These are phyloP conservation scores for Pseudorasbora parva DNA, from an alignment of 2,113 vertebrate species.

Conservation along the genomic window DNA sequence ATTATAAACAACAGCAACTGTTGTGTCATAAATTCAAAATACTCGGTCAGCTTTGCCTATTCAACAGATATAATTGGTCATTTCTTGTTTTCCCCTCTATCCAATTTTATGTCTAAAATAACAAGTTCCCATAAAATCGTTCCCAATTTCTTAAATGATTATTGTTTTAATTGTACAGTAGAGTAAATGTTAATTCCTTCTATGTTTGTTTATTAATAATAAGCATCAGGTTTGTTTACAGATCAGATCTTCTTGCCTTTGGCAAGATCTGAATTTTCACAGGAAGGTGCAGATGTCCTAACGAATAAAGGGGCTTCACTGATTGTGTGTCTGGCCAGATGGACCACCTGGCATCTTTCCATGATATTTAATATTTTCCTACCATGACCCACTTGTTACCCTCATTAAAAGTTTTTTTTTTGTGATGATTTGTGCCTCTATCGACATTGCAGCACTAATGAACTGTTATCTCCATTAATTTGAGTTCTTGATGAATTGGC, in stretches of 20 bases:
- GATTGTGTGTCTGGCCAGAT: slow-evolving; percentile 32
- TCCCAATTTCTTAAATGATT: too few relatives aligned
- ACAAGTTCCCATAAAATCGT: background rate
- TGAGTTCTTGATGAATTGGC: slow-evolving; percentile 4
- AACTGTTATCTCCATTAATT: slow-evolving; percentile 4
- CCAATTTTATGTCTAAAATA: background rate
- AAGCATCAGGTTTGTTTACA: background rate
- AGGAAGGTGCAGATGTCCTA: slow-evolving; percentile 13
- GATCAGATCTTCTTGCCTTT: background rate
- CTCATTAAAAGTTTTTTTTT: slow-evolving; percentile 30
- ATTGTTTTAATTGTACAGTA: too few relatives aligned
- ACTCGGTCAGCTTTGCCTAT: background rate
- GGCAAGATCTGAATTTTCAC: background rate
- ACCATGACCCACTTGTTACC: background rate
- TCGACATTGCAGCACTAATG: background rate
- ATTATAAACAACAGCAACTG: too few relatives aligned
- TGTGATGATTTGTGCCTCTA: background rate
- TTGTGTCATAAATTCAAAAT: background rate
- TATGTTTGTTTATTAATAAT: background rate
- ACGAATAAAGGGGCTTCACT: slow-evolving; percentile 8
- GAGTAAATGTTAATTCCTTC: too few relatives aligned
- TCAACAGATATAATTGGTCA: slow-evolving; percentile 1
- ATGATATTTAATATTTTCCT: slow-evolving; percentile 10
- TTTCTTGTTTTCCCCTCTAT: background rate
- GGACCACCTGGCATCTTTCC: slow-evolving; percentile 17